Evolutionary conservation across 2,797 vertebrate species (phyloP), one percentile per base, ranked within the genome.

Genomic region (Tokudaia muenninki): DNA sequence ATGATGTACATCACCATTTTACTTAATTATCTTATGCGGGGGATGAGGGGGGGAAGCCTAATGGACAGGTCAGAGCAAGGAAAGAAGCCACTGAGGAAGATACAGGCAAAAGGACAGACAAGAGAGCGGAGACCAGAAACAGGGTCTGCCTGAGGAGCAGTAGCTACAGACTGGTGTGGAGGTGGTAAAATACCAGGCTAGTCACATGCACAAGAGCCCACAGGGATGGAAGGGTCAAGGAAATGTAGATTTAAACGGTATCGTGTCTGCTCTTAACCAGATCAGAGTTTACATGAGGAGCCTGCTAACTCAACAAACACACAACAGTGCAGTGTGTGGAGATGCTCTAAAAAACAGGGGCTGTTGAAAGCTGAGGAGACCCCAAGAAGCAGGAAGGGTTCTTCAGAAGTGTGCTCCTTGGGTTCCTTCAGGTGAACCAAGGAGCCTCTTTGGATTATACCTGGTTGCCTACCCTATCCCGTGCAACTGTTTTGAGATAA

Each of bases 401-500:
- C 75, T 83, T 50, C 89, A 95, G 89, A 92, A 52, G 10, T 47
- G 22, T 65, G 44, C 74, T 90, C 1, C 65, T 79, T 77, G 61
- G 41, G 37, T 59, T 74, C 52, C 59, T 92, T 91, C 74, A 78
- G 82, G 79, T 65, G 65, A 87, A 70, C 84, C 87, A 37, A 22
- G 52, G 87, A 89, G 37, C 80, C 79, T 92, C 79, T 87, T 70
- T 59, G 19, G 44, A 61, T 87, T 80, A 8, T 26, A 22, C 65
- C 37, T 63, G 90, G 65, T 37, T n/a, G 41, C 92, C 52, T 87
- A 1, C 55, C 92, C 52, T 87, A 1, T 55, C 14, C 87, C 78
- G 78, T 52, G 82, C 92, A 81, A 47, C 55, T 80, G 67, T 92
- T 89, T 84, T n/a, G 63, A 92, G 57, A 94, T 50, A 89, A 91